Base-by-base conservation (phyloP, 2,888 invertebrate species). In the Nephrocerus scutellatus region DNA sequence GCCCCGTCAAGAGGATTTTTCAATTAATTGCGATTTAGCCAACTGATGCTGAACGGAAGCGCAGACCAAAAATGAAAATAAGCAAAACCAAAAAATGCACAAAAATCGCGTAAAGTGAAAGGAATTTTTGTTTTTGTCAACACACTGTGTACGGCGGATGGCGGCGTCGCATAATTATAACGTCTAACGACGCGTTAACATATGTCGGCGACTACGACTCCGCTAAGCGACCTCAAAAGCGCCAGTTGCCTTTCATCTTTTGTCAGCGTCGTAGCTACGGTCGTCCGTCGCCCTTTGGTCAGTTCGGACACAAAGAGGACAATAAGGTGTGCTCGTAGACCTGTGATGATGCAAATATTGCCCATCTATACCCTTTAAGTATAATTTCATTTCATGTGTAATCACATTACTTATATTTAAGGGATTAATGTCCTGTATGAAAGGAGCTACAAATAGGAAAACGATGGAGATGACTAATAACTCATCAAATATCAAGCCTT, bases 21-120 rank as follows among this genome's bases (percentile, higher is more conserved):
- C 46, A 46, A 46, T 46, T 46, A 46, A 44, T 41, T 46, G 46
- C 46, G 46, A 46, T 46, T 46, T 46, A 46, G 46, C 46, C 46
- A 46, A 46, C 46, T 46, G 44, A 46, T 46, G 46, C 46, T 46
- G 39, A 44, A 34, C 34, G 33, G 23, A 20, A 12, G 20, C 23
- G 4, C n/a, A 36, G 25, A 39, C 31, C 26, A 14, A 9, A 35
- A 44, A 41, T n/a, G n/a, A n/a, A n/a, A n/a, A n/a, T n/a, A n/a
- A n/a, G n/a, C n/a, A n/a, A n/a, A n/a, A n/a, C n/a, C n/a, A n/a
- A n/a, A n/a, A n/a, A n/a, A n/a, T n/a, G n/a, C n/a, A n/a, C n/a
- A n/a, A n/a, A n/a, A n/a, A n/a, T n/a, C n/a, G n/a, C n/a, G n/a
- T n/a, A n/a, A n/a, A n/a, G n/a, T n/a, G n/a, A n/a, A n/a, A n/a